These are phyloP conservation scores for Drosophila gaucha DNA, from an alignment of 2,888 invertebrate genomes.

Conservation along the genomic window DNA sequence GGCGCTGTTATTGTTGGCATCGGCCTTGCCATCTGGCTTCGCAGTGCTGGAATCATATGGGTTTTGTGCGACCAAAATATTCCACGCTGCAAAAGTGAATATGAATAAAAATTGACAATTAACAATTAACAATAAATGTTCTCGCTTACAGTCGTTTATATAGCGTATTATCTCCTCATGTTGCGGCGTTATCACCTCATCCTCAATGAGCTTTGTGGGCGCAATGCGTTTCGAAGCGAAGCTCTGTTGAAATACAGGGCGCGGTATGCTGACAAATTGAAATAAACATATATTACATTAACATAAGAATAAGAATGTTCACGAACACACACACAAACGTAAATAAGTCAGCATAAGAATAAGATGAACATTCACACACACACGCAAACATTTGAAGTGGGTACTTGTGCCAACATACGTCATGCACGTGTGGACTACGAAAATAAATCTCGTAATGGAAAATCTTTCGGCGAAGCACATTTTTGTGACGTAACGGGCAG, in stretches of 20 bases:
- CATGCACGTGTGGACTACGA: conserved; percentile 54
- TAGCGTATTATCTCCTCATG: conserved; percentile 95
- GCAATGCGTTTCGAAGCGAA: conserved; percentile 80
- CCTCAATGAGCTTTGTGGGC: conserved; percentile 84
- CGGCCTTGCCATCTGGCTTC: conserved; percentile 62
- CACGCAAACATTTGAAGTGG: not conserved
- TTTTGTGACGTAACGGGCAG: conserved; percentile 59
- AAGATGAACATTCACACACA: not conserved
- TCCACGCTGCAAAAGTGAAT: conserved; percentile 80
- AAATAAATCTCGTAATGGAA: conserved; percentile 58
- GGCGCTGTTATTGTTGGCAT: conserved; percentile 78
- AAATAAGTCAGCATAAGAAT: too few species aligned
- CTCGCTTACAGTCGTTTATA: conserved; percentile 92
- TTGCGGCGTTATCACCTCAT: conserved; percentile 89
- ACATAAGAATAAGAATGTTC: conserved; percentile 12
- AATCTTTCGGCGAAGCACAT: conserved; percentile 20
- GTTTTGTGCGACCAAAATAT: conserved; percentile 84
- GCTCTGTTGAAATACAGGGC: conserved; percentile 90
- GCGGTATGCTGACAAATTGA: conserved; percentile 88
- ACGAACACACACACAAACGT: not conserved
- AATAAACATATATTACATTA: conserved; percentile 52
- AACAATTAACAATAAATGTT: not conserved
- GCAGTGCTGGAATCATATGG: conserved; percentile 80
- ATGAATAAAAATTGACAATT: not conserved
- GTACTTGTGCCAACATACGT: conserved; percentile 53